Conservation (phyloP, 1,140 invertebrate species). For the Trigoniulus corallinus region DNA sequence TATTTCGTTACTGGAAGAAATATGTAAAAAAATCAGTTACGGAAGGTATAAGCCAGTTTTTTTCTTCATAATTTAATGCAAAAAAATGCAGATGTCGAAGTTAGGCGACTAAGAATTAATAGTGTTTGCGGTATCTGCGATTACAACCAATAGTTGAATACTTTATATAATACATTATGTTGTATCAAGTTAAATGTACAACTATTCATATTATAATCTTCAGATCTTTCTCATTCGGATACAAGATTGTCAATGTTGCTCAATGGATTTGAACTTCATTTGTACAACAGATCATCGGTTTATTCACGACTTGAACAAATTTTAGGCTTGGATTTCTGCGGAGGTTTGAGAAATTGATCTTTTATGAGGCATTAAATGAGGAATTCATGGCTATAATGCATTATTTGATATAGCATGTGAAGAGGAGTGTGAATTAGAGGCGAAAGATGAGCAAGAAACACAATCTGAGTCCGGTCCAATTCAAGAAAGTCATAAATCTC, state of each 20-base stretch:
- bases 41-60: too few relatives aligned
- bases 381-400: too few relatives aligned
- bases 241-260: constrained; percentile 81
- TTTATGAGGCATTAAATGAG: too few relatives aligned
- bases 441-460: constrained; percentile 9
- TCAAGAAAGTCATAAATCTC: constrained; percentile 3
- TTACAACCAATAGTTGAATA: too few relatives aligned
- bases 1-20: constrained; percentile 85
- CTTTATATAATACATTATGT: too few relatives aligned
- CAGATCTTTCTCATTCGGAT: constrained; percentile 90
- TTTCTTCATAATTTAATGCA: too few relatives aligned
- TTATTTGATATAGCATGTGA: neutral
- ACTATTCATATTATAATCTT: too few relatives aligned
- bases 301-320: constrained; percentile 76
- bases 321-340: constrained; percentile 73
- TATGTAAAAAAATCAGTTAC: constrained; percentile 3
- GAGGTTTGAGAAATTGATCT: too few relatives aligned
- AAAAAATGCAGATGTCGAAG: too few relatives aligned
- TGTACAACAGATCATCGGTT: constrained; percentile 81
- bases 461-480: neutral
- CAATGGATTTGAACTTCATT: constrained; percentile 90
- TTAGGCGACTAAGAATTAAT: too few relatives aligned
- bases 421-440: constrained; percentile 15
- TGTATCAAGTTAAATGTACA: too few relatives aligned
- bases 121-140: too few relatives aligned